phyloP scores from a whole-genome alignment of 2,113 vertebrate species.

The Tetrao urogallus region DNA sequence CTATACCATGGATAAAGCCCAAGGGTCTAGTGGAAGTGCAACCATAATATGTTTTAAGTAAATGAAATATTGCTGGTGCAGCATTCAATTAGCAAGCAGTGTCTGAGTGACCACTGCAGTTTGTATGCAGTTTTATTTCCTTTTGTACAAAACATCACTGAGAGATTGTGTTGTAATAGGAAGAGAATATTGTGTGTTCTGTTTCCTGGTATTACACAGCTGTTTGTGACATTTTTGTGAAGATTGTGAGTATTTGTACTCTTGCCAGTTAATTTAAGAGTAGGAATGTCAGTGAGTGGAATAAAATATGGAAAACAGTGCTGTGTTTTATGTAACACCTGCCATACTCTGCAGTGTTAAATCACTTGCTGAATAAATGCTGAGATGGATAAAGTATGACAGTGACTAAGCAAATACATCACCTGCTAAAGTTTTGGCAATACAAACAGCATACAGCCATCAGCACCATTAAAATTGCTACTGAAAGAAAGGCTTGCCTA shows the following conservation, averaged over 20 bases:
- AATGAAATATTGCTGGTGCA: accelerated
- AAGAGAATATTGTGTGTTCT: not conserved
- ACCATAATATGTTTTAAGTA: not conserved
- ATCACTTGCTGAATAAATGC: constrained; percentile 40
- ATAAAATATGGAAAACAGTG: constrained; percentile 60
- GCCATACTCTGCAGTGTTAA: constrained; percentile 7
- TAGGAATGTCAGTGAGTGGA: not conserved
- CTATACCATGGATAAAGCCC: not conserved
- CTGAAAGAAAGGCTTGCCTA: not conserved
- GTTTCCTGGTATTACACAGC: not conserved
- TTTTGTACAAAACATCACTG: not conserved
- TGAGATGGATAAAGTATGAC: constrained; percentile 42
- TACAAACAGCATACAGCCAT: not conserved
- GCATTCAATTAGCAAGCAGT: not conserved
- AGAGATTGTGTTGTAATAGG: not conserved
- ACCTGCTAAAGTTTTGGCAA: constrained; percentile 3
- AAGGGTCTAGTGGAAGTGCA: not conserved
- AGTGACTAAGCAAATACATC: constrained; percentile 36
- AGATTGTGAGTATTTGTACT: constrained; percentile 24
- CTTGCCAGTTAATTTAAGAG: constrained; percentile 35
- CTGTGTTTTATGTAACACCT: constrained; percentile 49
- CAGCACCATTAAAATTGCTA: not conserved
- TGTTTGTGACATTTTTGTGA: not conserved
- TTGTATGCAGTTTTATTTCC: not conserved
- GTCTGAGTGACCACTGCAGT: not conserved